Evolutionary conservation across 2,113 vertebrate species (phyloP).

Genomic region (Gopherus evgoodei): DNA sequence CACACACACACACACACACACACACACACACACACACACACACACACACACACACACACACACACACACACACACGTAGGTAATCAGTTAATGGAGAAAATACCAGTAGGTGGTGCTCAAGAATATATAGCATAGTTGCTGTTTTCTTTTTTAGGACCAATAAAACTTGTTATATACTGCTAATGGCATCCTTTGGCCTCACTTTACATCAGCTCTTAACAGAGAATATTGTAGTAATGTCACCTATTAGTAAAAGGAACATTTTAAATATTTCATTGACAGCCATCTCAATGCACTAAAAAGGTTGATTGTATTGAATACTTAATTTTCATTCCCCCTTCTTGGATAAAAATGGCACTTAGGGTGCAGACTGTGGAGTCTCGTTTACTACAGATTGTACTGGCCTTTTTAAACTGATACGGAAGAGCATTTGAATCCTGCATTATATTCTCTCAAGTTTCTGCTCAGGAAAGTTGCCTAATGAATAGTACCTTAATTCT

Average conservation of each 20-base stretch:
- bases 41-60: no score
- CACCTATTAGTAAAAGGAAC: conserved; percentile 29
- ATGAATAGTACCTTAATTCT: conserved; percentile 12
- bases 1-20: no score
- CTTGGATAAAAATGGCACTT: not conserved
- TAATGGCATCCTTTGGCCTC: not conserved
- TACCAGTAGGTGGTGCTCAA: conserved; percentile 10
- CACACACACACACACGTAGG: not conserved
- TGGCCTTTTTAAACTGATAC: not conserved
- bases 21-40: no score
- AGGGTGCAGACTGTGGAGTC: no score
- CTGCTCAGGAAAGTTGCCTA: not conserved
- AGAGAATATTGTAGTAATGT: conserved; percentile 43
- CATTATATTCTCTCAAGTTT: conserved; percentile 47
- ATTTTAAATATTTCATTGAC: not conserved
- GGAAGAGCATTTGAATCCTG: conserved; percentile 20
- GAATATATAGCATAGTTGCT: conserved; percentile 15
- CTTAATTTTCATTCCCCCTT: not conserved
- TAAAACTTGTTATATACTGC: not conserved
- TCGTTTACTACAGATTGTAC: not conserved
- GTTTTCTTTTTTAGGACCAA: conserved; percentile 14
- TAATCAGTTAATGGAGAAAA: conserved; percentile 10
- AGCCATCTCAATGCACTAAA: not conserved
- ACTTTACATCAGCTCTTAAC: not conserved
- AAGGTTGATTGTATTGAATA: not conserved